These are phyloP conservation scores for Molossus alvarezi DNA, from an alignment of 2,797 vertebrate genomes.

Conservation along the genomic window DNA sequence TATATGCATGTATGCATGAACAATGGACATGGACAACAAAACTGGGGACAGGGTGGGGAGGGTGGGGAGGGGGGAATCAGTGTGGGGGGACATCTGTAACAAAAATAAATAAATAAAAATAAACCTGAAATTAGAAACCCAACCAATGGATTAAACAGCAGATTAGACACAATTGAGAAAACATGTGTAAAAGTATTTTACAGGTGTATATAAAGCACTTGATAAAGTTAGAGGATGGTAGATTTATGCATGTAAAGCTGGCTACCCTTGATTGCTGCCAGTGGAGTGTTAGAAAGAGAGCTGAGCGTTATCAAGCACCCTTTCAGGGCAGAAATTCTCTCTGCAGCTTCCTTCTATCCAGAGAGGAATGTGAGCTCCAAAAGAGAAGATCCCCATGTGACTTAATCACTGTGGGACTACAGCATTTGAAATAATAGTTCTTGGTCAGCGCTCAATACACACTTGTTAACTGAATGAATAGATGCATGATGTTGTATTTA, in stretches of 20 bases:
- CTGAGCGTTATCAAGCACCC: not conserved
- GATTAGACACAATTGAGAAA: not conserved
- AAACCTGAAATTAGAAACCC: not conserved
- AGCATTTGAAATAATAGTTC: not conserved
- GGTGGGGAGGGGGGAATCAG: no score
- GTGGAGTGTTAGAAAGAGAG: not conserved
- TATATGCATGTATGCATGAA: no score
- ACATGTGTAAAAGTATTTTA: not conserved
- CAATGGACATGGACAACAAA: no score
- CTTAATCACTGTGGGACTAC: not conserved
- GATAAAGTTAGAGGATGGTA: not conserved
- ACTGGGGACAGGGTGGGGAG: no score
- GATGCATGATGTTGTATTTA: not conserved
- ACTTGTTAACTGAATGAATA: not conserved
- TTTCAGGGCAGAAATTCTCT: not conserved
- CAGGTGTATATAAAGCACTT: not conserved
- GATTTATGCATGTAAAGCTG: not conserved
- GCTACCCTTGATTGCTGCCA: not conserved
- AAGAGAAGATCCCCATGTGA: not conserved
- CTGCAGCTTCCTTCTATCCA: not conserved
- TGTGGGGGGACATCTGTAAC: no score
- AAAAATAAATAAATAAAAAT: no score
- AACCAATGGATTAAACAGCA: constrained; percentile 26
- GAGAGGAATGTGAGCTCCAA: not conserved
- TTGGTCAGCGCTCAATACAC: not conserved